Conservation (phyloP, 2,888 invertebrate species). For the Elysia crispata region DNA sequence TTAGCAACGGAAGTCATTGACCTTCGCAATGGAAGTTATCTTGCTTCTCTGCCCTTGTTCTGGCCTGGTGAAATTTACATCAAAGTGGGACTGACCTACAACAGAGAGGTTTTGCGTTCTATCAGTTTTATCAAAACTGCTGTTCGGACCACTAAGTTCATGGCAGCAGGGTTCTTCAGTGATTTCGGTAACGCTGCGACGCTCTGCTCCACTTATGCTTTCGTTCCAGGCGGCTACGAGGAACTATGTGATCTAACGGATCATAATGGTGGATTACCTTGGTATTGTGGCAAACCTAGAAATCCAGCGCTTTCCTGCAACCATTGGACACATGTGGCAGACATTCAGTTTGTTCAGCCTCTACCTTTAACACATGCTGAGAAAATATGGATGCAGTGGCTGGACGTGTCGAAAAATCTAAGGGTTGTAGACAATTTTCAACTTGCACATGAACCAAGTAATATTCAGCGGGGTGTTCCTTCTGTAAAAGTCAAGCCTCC, state of each 20-base stretch:
- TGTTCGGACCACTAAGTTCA: neutral
- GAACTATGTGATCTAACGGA: neutral
- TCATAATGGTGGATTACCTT: conserved; percentile 24
- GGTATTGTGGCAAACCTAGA: conserved; percentile 22
- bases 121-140: neutral
- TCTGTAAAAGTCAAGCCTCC: neutral
- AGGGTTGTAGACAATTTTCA: too few relatives aligned
- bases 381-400: neutral
- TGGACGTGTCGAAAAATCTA: neutral
- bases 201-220: conserved; percentile 18
- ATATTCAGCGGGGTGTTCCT: neutral
- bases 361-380: conserved; percentile 22
- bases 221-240: conserved; percentile 6
- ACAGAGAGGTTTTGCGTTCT: conserved; percentile 2
- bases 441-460: neutral
- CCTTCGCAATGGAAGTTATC: conserved; percentile 24
- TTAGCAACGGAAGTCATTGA: conserved; percentile 24
- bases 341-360: conserved; percentile 19
- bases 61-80: neutral
- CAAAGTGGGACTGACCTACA: conserved; percentile 16
- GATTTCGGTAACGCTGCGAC: conserved; percentile 1
- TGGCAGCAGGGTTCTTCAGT: conserved; percentile 16
- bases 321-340: conserved; percentile 15
- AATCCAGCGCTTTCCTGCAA: conserved; percentile 1
- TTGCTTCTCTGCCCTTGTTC: neutral